Evolutionary conservation across 1,140 invertebrate species (phyloP).

Genomic region (Phymorhynchus buccinoides): DNA sequence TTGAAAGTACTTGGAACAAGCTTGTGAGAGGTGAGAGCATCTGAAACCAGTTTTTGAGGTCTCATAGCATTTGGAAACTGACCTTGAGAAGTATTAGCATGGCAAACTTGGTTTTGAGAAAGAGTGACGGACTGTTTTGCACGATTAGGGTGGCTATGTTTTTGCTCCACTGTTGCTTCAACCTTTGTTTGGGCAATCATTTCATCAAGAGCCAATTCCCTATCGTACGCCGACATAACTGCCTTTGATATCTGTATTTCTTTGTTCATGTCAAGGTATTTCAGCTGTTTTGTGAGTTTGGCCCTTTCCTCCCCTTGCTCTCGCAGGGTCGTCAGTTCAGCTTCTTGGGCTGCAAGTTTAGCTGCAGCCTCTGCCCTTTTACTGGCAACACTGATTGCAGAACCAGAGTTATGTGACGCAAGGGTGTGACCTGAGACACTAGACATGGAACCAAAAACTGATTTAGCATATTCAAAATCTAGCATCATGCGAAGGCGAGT

Average conservation of each 20-base stretch:
- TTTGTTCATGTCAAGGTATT: neutral
- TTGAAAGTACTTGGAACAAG: too few species aligned
- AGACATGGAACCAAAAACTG: neutral
- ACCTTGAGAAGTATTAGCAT: too few species aligned
- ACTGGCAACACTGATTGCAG: neutral
- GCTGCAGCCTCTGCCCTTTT: neutral
- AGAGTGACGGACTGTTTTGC: neutral
- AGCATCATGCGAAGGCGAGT: neutral
- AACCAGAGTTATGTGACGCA: too few species aligned
- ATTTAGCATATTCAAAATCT: neutral
- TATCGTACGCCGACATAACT: neutral
- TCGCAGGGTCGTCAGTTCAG: too few species aligned
- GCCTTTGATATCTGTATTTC: neutral
- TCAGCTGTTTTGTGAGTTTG: too few species aligned
- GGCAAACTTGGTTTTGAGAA: too few species aligned
- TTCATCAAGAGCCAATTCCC: neutral
- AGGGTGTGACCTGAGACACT: neutral
- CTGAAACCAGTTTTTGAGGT: too few species aligned
- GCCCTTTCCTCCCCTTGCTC: neutral
- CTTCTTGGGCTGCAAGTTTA: neutral
- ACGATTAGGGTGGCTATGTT: neutral
- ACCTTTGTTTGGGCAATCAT: neutral
- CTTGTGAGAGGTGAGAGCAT: too few species aligned
- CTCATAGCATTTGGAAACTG: too few species aligned
- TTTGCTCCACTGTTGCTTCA: neutral